These are phyloP conservation scores for Agriotes lineatus DNA, from an alignment of 2,888 invertebrate species.

Conservation along the genomic window DNA sequence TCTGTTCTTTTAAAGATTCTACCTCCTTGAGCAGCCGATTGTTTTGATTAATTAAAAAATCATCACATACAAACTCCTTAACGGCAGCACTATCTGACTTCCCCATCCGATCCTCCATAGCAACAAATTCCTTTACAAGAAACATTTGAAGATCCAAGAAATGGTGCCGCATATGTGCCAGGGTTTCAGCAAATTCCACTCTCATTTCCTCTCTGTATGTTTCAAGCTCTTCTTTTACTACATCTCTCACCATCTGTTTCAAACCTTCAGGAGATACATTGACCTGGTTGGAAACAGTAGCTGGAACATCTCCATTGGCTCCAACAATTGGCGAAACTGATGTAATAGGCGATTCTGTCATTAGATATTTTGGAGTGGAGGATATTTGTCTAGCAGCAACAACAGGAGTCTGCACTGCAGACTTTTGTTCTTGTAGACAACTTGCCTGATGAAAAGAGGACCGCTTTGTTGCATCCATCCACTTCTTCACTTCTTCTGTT, in stretches of 20 bases:
- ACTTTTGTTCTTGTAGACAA: neutral
- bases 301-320: neutral
- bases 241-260: constrained; percentile 29
- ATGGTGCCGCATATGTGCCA: constrained; percentile 54
- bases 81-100: constrained; percentile 36
- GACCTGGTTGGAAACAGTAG: neutral
- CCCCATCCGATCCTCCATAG: constrained; percentile 55
- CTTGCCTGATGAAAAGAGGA: neutral
- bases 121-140: constrained; percentile 60
- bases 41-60: constrained; percentile 34
- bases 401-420: neutral
- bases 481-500: constrained; percentile 40
- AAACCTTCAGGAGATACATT: neutral
- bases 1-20: constrained; percentile 28
- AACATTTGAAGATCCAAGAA: constrained; percentile 59
- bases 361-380: constrained; percentile 35
- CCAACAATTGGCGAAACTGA: constrained; percentile 20
- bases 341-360: neutral
- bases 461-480: constrained; percentile 30
- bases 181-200: constrained; percentile 52
- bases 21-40: constrained; percentile 28
- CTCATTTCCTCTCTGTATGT: constrained; percentile 42
- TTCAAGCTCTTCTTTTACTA: constrained; percentile 50
- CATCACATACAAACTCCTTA: constrained; percentile 32
- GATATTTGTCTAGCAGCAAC: constrained; percentile 7